A percentile compares a stretch with the other conserved stretches of the same genome.
These are phyloP conservation scores for Drosophila aldrichi DNA, from an alignment of 2,888 invertebrate genomes.

Conservation along the genomic window DNA sequence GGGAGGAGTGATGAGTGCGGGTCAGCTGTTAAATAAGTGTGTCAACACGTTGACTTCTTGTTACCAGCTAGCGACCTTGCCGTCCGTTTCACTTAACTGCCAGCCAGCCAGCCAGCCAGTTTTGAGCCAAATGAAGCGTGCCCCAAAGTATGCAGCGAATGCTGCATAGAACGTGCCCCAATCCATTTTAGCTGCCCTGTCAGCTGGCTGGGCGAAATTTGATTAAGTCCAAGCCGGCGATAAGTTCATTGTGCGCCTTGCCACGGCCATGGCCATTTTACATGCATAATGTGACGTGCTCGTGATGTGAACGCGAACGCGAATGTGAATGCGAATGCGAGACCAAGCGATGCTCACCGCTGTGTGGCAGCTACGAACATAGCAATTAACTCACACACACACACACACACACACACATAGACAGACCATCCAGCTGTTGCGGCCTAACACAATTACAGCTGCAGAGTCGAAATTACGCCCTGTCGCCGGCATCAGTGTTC, in stretches of 20 bases:
- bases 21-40: constrained; percentile 77
- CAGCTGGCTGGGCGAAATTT: constrained; percentile 66
- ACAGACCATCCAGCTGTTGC: constrained; percentile 34
- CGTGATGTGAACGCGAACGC: constrained; percentile 37
- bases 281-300: constrained; percentile 57
- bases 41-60: constrained; percentile 56
- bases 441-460: constrained; percentile 71
- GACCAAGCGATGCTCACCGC: constrained; percentile 9
- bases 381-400: constrained; percentile 58
- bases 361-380: constrained; percentile 46
- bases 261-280: constrained; percentile 44
- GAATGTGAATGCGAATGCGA: constrained; percentile 11
- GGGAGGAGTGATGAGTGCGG: constrained; percentile 46
- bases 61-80: constrained; percentile 2
- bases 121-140: constrained; percentile 61
- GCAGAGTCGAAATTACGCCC: constrained; percentile 58
- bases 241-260: constrained; percentile 70
- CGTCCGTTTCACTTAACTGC: constrained; percentile 29
- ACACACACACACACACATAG: no score
- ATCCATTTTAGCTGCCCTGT: constrained; percentile 27
- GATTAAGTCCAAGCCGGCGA: constrained; percentile 72
- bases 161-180: constrained; percentile 41
- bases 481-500: constrained; percentile 61
- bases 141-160: constrained; percentile 64
- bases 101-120: constrained; percentile 24